A percentile compares a stretch with the other conserved stretches of the same genome.
phyloP scores from a whole-genome alignment of 1,140 invertebrate species.

The Harpegnathos saltator region DNA sequence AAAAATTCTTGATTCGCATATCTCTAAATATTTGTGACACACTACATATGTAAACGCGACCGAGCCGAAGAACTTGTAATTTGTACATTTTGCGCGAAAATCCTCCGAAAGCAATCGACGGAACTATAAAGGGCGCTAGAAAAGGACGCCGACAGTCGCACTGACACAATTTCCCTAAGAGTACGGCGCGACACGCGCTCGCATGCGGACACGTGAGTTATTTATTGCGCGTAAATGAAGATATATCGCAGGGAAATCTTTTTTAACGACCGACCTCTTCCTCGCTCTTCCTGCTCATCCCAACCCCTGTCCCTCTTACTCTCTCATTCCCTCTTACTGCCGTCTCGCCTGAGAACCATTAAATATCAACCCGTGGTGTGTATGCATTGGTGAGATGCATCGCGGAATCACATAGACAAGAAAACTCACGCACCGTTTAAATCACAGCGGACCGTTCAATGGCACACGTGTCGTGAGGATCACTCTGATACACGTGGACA shows the following conservation, averaged over 20 bases:
- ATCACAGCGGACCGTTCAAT: background rate
- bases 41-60: too few relatives aligned
- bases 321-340: background rate
- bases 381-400: background rate
- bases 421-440: background rate
- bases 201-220: conserved; percentile 66
- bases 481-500: background rate
- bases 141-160: conserved; percentile 61
- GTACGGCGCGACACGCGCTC: conserved; percentile 36
- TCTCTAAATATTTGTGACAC: too few relatives aligned
- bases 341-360: conserved; percentile 7
- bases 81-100: conserved; percentile 22
- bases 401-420: background rate
- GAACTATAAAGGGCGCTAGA: conserved; percentile 21
- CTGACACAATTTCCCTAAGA: conserved; percentile 69
- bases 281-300: conserved; percentile 4
- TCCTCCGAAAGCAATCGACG: conserved; percentile 36
- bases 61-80: too few relatives aligned
- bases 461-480: background rate
- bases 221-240: conserved; percentile 77
- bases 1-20: too few relatives aligned
- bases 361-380: background rate
- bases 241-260: conserved; percentile 77
- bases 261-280: conserved; percentile 69
- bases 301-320: too few relatives aligned